Base-by-base conservation (phyloP, 2,113 vertebrate genomes). In the Mesocricetus auratus region DNA sequence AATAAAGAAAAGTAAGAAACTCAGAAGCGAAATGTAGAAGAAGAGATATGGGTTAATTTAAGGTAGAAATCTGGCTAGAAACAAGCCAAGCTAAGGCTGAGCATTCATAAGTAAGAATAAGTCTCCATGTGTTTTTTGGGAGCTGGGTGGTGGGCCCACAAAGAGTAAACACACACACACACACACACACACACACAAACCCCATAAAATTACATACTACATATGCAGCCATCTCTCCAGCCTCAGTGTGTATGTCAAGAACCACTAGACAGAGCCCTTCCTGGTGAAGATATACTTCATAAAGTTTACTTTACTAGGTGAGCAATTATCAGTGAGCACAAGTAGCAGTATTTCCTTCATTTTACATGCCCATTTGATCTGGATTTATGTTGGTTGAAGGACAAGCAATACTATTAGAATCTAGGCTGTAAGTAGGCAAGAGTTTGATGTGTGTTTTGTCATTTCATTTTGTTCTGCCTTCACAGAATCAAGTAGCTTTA, bases 371-470 rank as follows among this genome's bases (percentile, higher is more conserved):
- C 21, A 58, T 78, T 94, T 94, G 58, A 81, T 88, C 58, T 17
- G 88, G 88, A 89, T 62, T 85, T 33, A 29, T 95, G 66, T 96
- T 87, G 62, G 56, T 69, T 95, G 73, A 95, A 97, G 90, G 94
- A 13, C 39, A 95, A 66, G 64, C 16, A 33, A 58, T 62, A 89
- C 24, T 87, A 75, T 88, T 87, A 93, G 93, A 83, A 73, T 79
- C n/a, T 82, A 90, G 85, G 33, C 69, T 93, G 26, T 39, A 69
- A 74, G 62, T 47, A 94, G 66, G 13, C 15, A 90, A 39, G 86
- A 87, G 36, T 66, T 87, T 66, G 79, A 73, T 79, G 87, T 75
- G 50, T 60, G 53, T 74, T 96, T 96, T 90, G 45, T 75, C 62
- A 10, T 78, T 90, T 22, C 36, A 11, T 96, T 92, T 94, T 92